Evolutionary conservation across 2,113 vertebrate genomes (phyloP).

Genomic region (Phasianus colchicus): DNA sequence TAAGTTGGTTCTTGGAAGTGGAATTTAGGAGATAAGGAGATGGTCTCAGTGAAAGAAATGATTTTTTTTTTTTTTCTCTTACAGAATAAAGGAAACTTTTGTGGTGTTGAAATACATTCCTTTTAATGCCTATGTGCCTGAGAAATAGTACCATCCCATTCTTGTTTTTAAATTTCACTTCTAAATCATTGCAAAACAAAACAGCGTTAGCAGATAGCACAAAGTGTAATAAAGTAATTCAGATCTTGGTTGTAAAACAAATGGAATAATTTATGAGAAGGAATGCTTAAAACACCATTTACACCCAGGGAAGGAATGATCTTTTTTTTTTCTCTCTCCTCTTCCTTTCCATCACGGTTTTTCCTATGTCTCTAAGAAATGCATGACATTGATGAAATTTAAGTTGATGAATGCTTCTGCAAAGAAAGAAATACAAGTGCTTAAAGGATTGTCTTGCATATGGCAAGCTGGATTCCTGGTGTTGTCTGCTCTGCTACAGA

Average conservation of each 20-base stretch:
- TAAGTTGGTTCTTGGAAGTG: not conserved
- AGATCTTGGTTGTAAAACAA: conserved; percentile 23
- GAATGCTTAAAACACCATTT: not conserved
- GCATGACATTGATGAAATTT: not conserved
- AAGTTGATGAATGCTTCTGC: not conserved
- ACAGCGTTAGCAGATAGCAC: conserved; percentile 28
- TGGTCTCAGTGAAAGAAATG: not conserved
- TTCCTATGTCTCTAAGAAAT: not conserved
- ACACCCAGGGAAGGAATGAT: not conserved
- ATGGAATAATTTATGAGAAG: conserved; percentile 8
- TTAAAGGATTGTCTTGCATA: not conserved
- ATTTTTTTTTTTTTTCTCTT: not conserved
- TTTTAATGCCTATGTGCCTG: conserved; percentile 24
- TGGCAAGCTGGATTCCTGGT: not conserved
- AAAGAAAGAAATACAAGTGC: not conserved
- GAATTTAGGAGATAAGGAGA: not conserved
- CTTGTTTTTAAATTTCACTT: conserved; percentile 8
- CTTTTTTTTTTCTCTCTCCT: not conserved
- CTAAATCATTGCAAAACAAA: conserved; percentile 46
- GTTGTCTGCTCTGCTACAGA: not conserved
- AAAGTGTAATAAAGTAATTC: conserved; percentile 21
- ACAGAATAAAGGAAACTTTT: conserved; percentile 4
- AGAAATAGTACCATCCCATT: not conserved
- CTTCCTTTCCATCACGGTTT: not conserved
- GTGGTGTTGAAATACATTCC: not conserved